Conservation (phyloP, 2,888 invertebrate species). For the Automeris io region DNA sequence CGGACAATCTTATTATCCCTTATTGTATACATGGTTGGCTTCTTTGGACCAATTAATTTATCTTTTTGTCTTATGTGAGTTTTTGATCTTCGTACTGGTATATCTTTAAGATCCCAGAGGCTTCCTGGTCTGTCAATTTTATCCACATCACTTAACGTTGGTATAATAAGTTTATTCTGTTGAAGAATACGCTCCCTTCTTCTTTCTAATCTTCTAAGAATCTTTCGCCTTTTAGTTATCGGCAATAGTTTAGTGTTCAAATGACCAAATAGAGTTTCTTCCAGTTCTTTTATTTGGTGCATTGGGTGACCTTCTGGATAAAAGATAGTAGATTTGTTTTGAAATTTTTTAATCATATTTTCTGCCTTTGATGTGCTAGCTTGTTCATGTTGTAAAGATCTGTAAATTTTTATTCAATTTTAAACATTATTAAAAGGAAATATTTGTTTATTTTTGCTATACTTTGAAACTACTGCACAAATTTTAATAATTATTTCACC, state of each 20-base stretch:
- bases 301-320: constrained; percentile 71
- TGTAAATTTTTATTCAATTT: background rate
- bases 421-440: constrained; percentile 9
- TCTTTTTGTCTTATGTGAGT: constrained; percentile 18
- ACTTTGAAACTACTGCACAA: no score
- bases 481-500: no score
- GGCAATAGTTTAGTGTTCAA: constrained; percentile 53
- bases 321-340: constrained; percentile 31
- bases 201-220: constrained; percentile 61
- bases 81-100: constrained; percentile 21
- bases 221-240: constrained; percentile 60
- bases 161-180: constrained; percentile 33
- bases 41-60: constrained; percentile 40
- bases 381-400: constrained; percentile 9
- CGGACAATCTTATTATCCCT: constrained; percentile 68
- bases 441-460: background rate
- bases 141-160: constrained; percentile 16
- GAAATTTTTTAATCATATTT: constrained; percentile 22
- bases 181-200: constrained; percentile 47
- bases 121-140: constrained; percentile 38
- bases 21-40: constrained; percentile 66
- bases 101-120: constrained; percentile 64
- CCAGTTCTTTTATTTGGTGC: constrained; percentile 67
- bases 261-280: constrained; percentile 64
- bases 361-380: constrained; percentile 33